Percentiles rank a stretch among this genome's conserved stretches.
These are phyloP conservation scores for Tuta absoluta DNA, from an alignment of 2,888 invertebrate genomes.

Conservation along the genomic window DNA sequence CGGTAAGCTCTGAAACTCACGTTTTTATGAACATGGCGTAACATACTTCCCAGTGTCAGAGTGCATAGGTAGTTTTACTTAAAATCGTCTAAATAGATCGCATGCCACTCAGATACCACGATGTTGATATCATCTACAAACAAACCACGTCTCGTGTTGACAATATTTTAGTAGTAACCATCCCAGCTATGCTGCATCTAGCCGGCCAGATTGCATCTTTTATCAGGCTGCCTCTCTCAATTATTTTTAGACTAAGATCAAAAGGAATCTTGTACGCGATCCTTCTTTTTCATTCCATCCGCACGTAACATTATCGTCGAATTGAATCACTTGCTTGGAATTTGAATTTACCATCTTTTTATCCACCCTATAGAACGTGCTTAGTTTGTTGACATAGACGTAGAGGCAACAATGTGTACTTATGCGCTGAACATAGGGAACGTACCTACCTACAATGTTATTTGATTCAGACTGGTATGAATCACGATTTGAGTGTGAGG, in stretches of 20 bases:
- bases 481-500: constrained; percentile 51
- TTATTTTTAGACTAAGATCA: constrained; percentile 57
- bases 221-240: constrained; percentile 54
- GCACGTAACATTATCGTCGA: constrained; percentile 25
- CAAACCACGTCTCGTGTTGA: constrained; percentile 45
- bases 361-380: constrained; percentile 20
- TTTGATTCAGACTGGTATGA: constrained; percentile 51
- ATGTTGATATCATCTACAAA: constrained; percentile 49
- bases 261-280: constrained; percentile 44
- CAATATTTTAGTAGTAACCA: constrained; percentile 59
- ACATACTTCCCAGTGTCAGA: constrained; percentile 19
- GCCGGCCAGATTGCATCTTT: constrained; percentile 49
- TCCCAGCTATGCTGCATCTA: constrained; percentile 46
- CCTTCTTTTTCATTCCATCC: constrained; percentile 38
- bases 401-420: constrained; percentile 23
- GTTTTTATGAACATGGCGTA: neutral
- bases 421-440: constrained; percentile 25
- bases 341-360: constrained; percentile 21
- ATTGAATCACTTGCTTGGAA: constrained; percentile 20
- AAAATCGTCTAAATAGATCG: constrained; percentile 45
- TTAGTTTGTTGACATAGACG: constrained; percentile 24
- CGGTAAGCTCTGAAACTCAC: neutral
- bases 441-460: constrained; percentile 34
- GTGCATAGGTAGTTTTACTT: constrained; percentile 3
- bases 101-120: constrained; percentile 46